Evolutionary conservation across 2,113 vertebrate species (phyloP).

Genomic region (Arothron firmamentum): DNA sequence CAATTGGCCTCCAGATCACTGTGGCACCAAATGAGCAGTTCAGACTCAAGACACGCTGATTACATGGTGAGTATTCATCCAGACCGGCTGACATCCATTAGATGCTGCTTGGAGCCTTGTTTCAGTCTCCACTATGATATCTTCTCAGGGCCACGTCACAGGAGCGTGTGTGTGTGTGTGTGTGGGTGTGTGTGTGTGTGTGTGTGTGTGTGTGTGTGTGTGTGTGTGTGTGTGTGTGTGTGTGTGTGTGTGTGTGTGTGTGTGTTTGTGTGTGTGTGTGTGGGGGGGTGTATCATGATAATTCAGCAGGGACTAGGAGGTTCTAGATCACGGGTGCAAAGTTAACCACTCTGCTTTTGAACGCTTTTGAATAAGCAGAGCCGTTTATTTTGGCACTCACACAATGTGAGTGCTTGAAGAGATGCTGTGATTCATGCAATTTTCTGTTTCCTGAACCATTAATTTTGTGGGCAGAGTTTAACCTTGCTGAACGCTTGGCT

Average conservation of each 20-base stretch:
- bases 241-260: neutral
- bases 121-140: conserved; percentile 17
- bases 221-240: neutral
- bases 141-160: conserved; percentile 31
- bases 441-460: neutral
- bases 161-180: conserved; percentile 2
- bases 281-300: neutral
- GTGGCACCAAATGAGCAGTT: conserved; percentile 27
- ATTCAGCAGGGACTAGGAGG: conserved; percentile 8
- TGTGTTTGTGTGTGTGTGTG: neutral
- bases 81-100: conserved; percentile 50
- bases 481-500: no score
- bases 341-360: conserved; percentile 26
- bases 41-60: conserved; percentile 39
- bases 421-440: conserved; percentile 1
- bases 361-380: conserved; percentile 21
- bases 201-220: neutral
- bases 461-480: neutral
- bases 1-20: conserved; percentile 42
- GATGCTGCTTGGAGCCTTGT: conserved; percentile 21
- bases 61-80: conserved; percentile 49
- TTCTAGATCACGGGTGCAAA: conserved; percentile 26
- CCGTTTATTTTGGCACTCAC: conserved; percentile 1
- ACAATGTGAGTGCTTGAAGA: neutral
- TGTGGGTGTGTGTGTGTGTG: neutral